phyloP scores from a whole-genome alignment of 2,888 invertebrate genomes.

The Idaea straminata region DNA sequence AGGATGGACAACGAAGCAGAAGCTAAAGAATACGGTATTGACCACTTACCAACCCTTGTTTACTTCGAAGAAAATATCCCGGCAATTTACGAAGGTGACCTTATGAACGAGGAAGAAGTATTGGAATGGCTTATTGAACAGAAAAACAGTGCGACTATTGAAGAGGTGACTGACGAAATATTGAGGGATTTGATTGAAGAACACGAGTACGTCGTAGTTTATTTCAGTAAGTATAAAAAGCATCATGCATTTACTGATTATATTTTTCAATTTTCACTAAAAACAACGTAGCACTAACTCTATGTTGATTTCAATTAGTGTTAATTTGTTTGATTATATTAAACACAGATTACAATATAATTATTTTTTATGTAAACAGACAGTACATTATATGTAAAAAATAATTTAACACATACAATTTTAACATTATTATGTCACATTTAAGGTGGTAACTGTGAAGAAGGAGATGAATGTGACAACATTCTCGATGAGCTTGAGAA shows the following conservation, averaged over 20 bases:
- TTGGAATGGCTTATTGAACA: slow-evolving; percentile 93
- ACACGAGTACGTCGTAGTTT: slow-evolving; percentile 96
- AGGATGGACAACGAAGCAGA: slow-evolving; percentile 94
- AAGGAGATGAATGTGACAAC: slow-evolving; percentile 92
- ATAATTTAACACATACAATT: neutral
- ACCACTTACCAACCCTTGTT: slow-evolving; percentile 90
- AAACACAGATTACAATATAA: too few relatives aligned
- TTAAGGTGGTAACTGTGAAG: slow-evolving; percentile 89
- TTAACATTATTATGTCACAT: slow-evolving; percentile 12
- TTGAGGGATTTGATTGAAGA: slow-evolving; percentile 91
- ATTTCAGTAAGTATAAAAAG: slow-evolving; percentile 85
- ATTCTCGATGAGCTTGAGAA: slow-evolving; percentile 93
- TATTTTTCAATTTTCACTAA: too few relatives aligned
- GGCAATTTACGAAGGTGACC: slow-evolving; percentile 93
- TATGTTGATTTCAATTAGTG: too few relatives aligned
- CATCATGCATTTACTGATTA: neutral
- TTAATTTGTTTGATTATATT: too few relatives aligned
- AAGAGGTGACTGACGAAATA: slow-evolving; percentile 96
- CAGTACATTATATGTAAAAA: neutral
- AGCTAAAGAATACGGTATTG: slow-evolving; percentile 94
- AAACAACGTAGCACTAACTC: too few relatives aligned
- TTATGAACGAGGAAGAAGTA: slow-evolving; percentile 95
- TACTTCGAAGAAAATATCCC: slow-evolving; percentile 96
- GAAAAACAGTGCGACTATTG: slow-evolving; percentile 94
- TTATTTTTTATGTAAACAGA: too few relatives aligned